A percentile compares a stretch with the other conserved stretches of the same genome.
Evolutionary conservation across 2,888 invertebrate genomes (phyloP).

Genomic region (Ethmia dodecea): DNA sequence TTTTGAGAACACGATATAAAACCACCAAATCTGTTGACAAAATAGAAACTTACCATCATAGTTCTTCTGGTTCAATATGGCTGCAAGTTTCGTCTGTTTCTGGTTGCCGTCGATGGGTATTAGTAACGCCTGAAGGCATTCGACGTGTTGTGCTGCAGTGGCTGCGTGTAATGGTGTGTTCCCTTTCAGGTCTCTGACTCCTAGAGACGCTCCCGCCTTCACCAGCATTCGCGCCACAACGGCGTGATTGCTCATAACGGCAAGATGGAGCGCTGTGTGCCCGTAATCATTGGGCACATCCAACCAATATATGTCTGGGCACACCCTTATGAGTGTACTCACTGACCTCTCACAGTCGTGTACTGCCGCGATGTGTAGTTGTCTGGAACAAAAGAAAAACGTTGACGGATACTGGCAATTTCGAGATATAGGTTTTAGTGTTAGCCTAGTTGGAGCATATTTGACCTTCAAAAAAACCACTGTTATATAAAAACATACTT

Average conservation of each 20-base stretch:
- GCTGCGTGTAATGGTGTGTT: constrained; percentile 94
- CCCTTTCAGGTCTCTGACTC: constrained; percentile 84
- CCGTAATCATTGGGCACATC: constrained; percentile 89
- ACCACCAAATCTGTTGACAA: too few species aligned
- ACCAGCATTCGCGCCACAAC: constrained; percentile 86
- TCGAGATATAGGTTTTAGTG: too few species aligned
- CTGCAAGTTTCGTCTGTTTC: constrained; percentile 52
- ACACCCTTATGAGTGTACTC: constrained; percentile 84
- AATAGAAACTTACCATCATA: constrained; percentile 85
- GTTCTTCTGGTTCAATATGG: constrained; percentile 88
- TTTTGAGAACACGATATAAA: too few species aligned
- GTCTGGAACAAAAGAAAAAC: constrained; percentile 82
- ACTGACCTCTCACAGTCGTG: constrained; percentile 85
- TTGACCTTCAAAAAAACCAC: too few species aligned
- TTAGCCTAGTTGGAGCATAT: too few species aligned
- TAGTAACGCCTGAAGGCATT: constrained; percentile 85
- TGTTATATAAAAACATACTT: too few species aligned
- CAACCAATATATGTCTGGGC: constrained; percentile 86
- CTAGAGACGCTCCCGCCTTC: constrained; percentile 85
- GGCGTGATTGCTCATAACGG: constrained; percentile 86
- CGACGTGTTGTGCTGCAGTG: constrained; percentile 81
- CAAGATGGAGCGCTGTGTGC: constrained; percentile 91
- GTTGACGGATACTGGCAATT: too few species aligned
- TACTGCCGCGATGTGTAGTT: constrained; percentile 90
- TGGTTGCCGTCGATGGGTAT: constrained; percentile 73